phyloP scores from a whole-genome alignment of 2,797 vertebrate genomes.

The Myripristis jacobus region DNA sequence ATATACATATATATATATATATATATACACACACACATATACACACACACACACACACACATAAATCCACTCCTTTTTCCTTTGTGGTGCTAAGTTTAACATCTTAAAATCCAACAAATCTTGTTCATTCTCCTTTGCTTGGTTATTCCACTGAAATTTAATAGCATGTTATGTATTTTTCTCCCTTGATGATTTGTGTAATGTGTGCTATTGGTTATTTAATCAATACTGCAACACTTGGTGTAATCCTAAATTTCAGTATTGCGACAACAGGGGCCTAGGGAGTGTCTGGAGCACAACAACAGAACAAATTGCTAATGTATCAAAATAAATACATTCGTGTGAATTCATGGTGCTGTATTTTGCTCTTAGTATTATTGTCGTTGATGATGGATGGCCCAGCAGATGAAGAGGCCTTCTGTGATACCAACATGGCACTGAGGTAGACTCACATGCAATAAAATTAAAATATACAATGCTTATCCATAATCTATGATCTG shows the following conservation, averaged over 20 bases:
- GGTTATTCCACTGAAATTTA: background rate
- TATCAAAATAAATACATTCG: background rate
- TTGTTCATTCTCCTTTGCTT: background rate
- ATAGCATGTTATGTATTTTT: background rate
- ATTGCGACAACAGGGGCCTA: background rate
- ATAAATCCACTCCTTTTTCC: background rate
- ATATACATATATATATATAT: too few species aligned
- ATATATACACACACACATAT: too few species aligned
- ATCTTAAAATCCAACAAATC: background rate
- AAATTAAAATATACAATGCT: too few species aligned
- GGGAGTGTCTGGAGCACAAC: background rate
- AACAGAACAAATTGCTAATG: background rate
- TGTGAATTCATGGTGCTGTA: background rate
- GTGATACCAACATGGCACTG: background rate
- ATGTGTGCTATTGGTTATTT: background rate
- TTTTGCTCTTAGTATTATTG: background rate
- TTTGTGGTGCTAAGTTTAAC: background rate
- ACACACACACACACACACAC: too few species aligned
- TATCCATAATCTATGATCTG: too few species aligned
- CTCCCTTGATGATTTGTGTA: background rate
- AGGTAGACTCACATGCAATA: background rate
- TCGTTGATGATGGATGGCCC: too few species aligned
- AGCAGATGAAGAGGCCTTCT: conserved; percentile 2
- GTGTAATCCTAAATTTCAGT: background rate
- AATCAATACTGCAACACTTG: background rate